Percentiles rank a stretch among this genome's conserved stretches.
Conservation (phyloP, 2,797 vertebrate genomes). For the Betta splendens region DNA sequence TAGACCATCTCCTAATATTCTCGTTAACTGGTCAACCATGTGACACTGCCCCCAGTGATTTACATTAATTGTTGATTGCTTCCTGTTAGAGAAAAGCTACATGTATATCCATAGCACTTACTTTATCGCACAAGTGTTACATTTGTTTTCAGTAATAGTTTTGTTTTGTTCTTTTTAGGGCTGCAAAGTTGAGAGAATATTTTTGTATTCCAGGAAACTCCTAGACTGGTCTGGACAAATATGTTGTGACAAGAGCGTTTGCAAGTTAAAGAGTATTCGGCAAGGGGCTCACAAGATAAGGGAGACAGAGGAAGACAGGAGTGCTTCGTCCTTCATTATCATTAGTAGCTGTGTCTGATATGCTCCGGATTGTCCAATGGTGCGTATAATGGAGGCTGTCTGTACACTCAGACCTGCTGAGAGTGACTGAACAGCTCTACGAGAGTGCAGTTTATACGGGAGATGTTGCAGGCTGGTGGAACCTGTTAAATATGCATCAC, state of each 20-base stretch:
- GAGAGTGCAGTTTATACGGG: slow-evolving; percentile 45
- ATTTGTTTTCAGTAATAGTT: neutral
- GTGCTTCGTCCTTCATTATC: slow-evolving; percentile 68
- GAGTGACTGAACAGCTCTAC: slow-evolving; percentile 43
- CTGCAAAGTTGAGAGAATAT: slow-evolving; percentile 4
- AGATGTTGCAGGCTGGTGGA: slow-evolving; percentile 51
- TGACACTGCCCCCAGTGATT: neutral
- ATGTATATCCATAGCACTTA: neutral
- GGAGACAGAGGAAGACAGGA: slow-evolving; percentile 33
- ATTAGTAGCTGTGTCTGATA: slow-evolving; percentile 64
- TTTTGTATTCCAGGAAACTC: slow-evolving; percentile 9
- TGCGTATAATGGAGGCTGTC: slow-evolving; percentile 69
- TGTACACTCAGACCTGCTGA: slow-evolving; percentile 53
- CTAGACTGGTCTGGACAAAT: slow-evolving; percentile 20
- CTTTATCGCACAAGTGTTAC: neutral
- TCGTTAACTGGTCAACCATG: slow-evolving; percentile 3
- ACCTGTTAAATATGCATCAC: slow-evolving; percentile 68
- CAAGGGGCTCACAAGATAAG: slow-evolving; percentile 13
- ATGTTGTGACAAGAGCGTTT: slow-evolving; percentile 26
- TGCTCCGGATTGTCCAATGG: slow-evolving; percentile 60
- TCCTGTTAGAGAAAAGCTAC: neutral
- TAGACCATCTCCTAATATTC: neutral
- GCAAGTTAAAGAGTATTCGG: slow-evolving; percentile 33
- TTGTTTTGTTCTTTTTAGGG: neutral
- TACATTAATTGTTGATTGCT: neutral